Evolutionary conservation across 2,797 vertebrate genomes (phyloP).

Genomic region (Lutjanus campechanus): DNA sequence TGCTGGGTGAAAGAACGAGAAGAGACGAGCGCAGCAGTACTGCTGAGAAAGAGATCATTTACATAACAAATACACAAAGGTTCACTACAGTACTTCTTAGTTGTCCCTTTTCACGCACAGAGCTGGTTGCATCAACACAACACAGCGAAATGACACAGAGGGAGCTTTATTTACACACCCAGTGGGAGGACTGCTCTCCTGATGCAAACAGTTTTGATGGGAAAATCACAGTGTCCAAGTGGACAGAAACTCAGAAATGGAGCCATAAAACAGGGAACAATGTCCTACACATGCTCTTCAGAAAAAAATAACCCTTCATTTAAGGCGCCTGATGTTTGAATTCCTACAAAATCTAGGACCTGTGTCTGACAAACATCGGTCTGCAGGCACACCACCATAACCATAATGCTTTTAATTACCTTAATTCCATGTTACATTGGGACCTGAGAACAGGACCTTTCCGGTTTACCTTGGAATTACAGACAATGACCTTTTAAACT

Average conservation of each 20-base stretch:
- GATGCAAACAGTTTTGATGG: conserved; percentile 78
- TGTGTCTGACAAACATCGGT: conserved; percentile 80
- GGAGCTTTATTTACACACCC: conserved; percentile 73
- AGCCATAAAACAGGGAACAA: conserved; percentile 66
- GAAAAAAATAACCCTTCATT: conserved; percentile 76
- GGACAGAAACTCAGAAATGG: conserved; percentile 73
- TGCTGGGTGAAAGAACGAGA: background rate
- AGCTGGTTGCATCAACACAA: conserved; percentile 58
- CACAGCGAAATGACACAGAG: conserved; percentile 67
- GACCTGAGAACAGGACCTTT: conserved; percentile 61
- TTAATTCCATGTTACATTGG: conserved; percentile 81
- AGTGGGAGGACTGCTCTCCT: conserved; percentile 69
- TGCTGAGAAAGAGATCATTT: conserved; percentile 10
- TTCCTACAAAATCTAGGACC: conserved; percentile 61
- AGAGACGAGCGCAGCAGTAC: background rate
- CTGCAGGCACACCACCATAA: conserved; percentile 68
- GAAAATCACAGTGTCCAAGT: conserved; percentile 77
- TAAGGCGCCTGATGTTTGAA: conserved; percentile 77
- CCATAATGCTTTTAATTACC: conserved; percentile 77
- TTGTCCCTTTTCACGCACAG: conserved; percentile 38
- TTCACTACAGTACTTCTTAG: conserved; percentile 1
- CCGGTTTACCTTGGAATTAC: conserved; percentile 70
- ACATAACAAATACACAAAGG: conserved; percentile 22
- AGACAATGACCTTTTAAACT: conserved; percentile 57
- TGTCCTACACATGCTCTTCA: conserved; percentile 64